These are phyloP conservation scores for Camponotus vicinus DNA, from an alignment of 1,140 invertebrate genomes.

Conservation along the genomic window DNA sequence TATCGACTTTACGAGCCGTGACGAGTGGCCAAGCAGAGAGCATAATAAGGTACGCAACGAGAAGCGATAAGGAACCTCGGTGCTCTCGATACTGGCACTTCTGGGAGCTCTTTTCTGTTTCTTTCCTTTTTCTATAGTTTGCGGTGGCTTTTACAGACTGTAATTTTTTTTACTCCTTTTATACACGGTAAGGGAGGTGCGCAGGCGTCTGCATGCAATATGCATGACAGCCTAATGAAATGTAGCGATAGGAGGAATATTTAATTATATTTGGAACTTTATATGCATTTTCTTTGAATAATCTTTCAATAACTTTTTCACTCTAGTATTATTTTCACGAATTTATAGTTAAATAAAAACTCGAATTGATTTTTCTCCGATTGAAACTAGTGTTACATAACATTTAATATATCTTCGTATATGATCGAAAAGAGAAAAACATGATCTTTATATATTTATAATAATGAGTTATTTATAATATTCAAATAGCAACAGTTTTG, in stretches of 20 bases:
- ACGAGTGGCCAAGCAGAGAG: slow-evolving; percentile 54
- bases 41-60: slow-evolving; percentile 65
- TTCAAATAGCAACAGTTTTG: not conserved
- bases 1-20: slow-evolving; percentile 73
- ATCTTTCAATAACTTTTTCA: not conserved
- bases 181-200: not conserved
- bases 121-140: slow-evolving; percentile 19
- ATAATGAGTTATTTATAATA: not conserved
- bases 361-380: not conserved
- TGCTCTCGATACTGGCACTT: slow-evolving; percentile 65
- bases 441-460: not conserved
- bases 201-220: not conserved
- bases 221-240: not conserved
- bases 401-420: not conserved
- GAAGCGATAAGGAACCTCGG: slow-evolving; percentile 62
- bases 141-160: slow-evolving; percentile 4
- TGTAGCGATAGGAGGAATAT: not conserved
- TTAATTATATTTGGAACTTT: not conserved
- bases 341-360: not conserved
- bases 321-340: not conserved
- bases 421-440: not conserved
- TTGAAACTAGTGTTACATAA: not conserved
- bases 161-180: slow-evolving; percentile 16
- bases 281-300: not conserved
- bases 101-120: slow-evolving; percentile 23